Evolutionary conservation across 2,113 vertebrate genomes (phyloP).

Genomic region (Laticauda colubrina): DNA sequence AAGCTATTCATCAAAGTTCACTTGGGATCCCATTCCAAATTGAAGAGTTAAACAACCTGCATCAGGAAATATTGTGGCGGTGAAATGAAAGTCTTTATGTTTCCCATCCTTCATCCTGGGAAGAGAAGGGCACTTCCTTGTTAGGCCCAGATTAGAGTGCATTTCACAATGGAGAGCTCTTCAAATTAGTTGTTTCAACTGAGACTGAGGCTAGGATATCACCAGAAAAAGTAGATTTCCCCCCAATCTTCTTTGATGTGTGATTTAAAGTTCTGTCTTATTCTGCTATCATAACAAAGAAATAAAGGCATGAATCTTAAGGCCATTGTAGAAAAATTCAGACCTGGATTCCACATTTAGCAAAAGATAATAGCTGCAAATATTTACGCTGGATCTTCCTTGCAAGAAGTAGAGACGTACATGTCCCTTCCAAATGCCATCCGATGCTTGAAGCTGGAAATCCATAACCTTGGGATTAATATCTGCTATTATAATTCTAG

Average conservation of each 20-base stretch:
- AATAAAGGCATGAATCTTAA: background rate
- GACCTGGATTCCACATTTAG: background rate
- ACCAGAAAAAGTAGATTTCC: background rate
- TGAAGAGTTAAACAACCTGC: background rate
- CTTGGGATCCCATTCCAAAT: background rate
- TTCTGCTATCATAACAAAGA: background rate
- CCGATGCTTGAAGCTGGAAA: background rate
- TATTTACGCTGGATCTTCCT: background rate
- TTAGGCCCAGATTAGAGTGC: background rate
- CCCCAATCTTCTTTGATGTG: background rate
- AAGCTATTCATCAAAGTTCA: background rate
- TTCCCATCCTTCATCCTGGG: conserved; percentile 8
- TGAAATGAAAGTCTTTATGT: background rate
- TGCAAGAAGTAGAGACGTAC: background rate
- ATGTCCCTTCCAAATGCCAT: background rate
- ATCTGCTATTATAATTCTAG: background rate
- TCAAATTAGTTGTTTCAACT: background rate
- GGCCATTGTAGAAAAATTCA: background rate
- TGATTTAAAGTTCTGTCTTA: conserved; percentile 7
- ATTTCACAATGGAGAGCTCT: background rate
- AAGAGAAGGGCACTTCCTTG: background rate
- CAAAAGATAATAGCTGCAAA: background rate
- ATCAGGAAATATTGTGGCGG: background rate
- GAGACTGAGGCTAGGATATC: background rate
- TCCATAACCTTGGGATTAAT: background rate